Conservation (phyloP, 2,888 invertebrate species). For the Anodontia alba region DNA sequence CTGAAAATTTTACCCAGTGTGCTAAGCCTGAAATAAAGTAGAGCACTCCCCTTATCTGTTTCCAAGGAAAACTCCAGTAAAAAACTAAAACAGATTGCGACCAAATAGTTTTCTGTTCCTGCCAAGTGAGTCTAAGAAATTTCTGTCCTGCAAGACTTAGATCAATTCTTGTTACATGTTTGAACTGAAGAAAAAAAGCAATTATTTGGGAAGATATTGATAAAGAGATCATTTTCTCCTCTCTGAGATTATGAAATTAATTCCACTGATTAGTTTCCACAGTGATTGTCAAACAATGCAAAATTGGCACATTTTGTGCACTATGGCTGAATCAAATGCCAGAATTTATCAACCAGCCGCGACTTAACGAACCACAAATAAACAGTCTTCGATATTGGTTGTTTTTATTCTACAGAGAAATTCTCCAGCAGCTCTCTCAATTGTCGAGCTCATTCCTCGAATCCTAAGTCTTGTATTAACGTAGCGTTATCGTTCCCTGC, state of each 20-base stretch:
- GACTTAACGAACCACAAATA: constrained; percentile 57
- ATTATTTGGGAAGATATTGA: constrained; percentile 60
- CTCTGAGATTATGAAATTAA: constrained; percentile 64
- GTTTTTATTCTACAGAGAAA: constrained; percentile 49
- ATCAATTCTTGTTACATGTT: constrained; percentile 17
- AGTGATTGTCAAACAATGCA: constrained; percentile 59
- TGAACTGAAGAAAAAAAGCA: constrained; percentile 41
- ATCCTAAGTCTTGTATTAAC: constrained; percentile 59
- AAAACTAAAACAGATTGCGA: no score
- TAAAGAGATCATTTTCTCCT: constrained; percentile 63
- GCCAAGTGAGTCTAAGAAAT: neutral
- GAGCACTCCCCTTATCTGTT: no score
- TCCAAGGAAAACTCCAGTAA: no score
- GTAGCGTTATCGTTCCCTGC: constrained; percentile 50
- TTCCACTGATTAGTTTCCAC: constrained; percentile 60
- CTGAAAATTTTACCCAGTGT: no score
- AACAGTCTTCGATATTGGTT: constrained; percentile 60
- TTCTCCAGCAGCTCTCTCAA: constrained; percentile 50
- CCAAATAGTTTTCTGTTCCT: neutral
- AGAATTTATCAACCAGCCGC: constrained; percentile 44
- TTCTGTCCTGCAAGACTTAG: neutral
- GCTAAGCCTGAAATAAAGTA: no score
- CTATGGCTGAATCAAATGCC: constrained; percentile 43
- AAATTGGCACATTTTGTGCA: constrained; percentile 50
- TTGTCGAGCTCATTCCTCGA: constrained; percentile 45